phyloP scores from a whole-genome alignment of 2,888 invertebrate species.

The Lasioglossum oenotherae region DNA sequence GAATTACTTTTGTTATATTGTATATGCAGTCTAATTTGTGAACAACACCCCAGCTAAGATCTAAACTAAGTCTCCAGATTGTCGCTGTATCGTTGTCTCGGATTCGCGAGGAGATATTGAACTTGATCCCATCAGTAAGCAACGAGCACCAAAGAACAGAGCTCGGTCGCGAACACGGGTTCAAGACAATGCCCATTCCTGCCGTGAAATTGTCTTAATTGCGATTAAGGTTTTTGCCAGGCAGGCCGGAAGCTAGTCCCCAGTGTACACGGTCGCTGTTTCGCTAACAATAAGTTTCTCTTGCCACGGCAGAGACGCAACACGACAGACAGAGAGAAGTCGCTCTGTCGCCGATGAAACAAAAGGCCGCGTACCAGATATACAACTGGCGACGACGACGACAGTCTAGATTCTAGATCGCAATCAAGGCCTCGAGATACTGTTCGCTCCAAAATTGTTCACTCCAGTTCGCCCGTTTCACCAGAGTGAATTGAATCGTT shows the following conservation, averaged over 20 bases:
- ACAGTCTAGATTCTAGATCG: constrained; percentile 30
- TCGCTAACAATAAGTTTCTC: constrained; percentile 56
- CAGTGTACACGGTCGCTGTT: constrained; percentile 23
- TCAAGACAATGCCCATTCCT: constrained; percentile 77
- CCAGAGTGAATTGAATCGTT: constrained; percentile 23
- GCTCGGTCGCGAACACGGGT: constrained; percentile 58
- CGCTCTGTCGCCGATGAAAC: constrained; percentile 3
- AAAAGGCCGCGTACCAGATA: not conserved
- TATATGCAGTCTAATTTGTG: too few relatives aligned
- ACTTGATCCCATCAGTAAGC: constrained; percentile 9
- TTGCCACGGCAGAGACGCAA: constrained; percentile 8
- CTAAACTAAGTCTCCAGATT: not conserved
- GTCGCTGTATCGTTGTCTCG: not conserved
- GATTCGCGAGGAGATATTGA: not conserved
- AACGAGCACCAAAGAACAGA: not conserved
- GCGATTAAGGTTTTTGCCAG: constrained; percentile 72
- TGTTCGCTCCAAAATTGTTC: constrained; percentile 17
- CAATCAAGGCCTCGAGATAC: constrained; percentile 22
- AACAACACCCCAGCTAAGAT: too few relatives aligned
- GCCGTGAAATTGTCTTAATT: constrained; percentile 78
- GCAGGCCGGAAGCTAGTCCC: constrained; percentile 58
- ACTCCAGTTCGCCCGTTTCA: constrained; percentile 14
- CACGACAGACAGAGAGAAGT: not conserved
- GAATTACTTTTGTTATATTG: too few relatives aligned
- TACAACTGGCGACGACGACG: not conserved